These are phyloP conservation scores for Eupeodes corollae DNA, from an alignment of 1,140 invertebrate genomes.

Conservation along the genomic window DNA sequence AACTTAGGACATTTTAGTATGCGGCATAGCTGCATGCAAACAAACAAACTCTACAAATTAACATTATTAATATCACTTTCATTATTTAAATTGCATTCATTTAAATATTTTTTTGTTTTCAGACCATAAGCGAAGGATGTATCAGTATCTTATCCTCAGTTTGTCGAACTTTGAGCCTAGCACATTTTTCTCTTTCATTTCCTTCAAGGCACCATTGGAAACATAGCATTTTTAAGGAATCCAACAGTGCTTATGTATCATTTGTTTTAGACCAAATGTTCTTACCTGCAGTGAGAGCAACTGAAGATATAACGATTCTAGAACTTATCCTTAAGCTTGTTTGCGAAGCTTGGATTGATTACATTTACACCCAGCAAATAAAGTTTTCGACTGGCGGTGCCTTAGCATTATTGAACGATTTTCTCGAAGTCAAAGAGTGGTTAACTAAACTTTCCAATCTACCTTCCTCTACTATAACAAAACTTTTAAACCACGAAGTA, in stretches of 20 bases:
- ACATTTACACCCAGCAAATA: slow-evolving; percentile 66
- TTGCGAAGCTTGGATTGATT: slow-evolving; percentile 74
- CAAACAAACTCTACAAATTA: too few species aligned
- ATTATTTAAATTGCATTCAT: too few species aligned
- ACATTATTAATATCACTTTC: too few species aligned
- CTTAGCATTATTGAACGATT: slow-evolving; percentile 59
- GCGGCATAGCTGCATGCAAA: too few species aligned
- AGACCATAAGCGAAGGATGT: slow-evolving; percentile 58
- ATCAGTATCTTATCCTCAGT: slow-evolving; percentile 54
- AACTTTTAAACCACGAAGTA: slow-evolving; percentile 63
- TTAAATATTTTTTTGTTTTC: slow-evolving; percentile 10
- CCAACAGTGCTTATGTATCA: slow-evolving; percentile 23
- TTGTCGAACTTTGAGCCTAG: slow-evolving; percentile 57
- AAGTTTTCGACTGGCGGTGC: slow-evolving; percentile 49
- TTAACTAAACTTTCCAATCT: slow-evolving; percentile 45
- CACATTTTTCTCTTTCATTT: slow-evolving; percentile 65
- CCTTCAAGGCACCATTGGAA: slow-evolving; percentile 54
- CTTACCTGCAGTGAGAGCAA: slow-evolving; percentile 58
- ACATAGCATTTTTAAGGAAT: slow-evolving; percentile 21
- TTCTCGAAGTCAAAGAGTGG: slow-evolving; percentile 62
- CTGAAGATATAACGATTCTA: slow-evolving; percentile 54
- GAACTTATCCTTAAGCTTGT: slow-evolving; percentile 67
- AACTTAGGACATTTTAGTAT: too few species aligned
- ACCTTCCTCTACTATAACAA: slow-evolving; percentile 40
- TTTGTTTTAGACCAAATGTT: slow-evolving; percentile 51